Conservation (phyloP, 2,888 invertebrate species). For the Heliconius cydno region DNA sequence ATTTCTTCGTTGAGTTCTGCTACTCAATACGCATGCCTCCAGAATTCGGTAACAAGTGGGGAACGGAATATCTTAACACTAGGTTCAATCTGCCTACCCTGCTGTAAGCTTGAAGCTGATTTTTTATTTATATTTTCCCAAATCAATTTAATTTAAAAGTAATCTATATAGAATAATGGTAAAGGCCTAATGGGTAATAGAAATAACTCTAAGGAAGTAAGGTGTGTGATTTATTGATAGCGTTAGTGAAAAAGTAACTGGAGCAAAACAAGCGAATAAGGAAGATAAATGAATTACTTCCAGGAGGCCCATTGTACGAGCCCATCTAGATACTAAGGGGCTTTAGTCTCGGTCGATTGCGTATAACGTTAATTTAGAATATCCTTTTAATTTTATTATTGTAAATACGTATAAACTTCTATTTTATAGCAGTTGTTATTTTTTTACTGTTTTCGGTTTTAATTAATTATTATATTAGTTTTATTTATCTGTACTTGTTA, state of each 20-base stretch:
- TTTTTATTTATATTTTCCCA: not conserved
- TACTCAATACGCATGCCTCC: too few relatives aligned
- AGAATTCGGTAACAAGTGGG: too few relatives aligned
- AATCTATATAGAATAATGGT: conserved; percentile 23
- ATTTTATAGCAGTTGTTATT: not conserved
- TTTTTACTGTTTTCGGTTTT: not conserved
- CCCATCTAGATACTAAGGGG: conserved; percentile 39
- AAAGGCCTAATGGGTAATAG: conserved; percentile 55
- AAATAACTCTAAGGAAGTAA: conserved; percentile 69
- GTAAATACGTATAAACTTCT: not conserved
- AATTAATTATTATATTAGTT: not conserved
- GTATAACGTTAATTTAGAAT: conserved; percentile 46
- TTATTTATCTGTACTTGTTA: not conserved
- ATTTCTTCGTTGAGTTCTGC: too few relatives aligned
- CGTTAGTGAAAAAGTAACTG: conserved; percentile 64
- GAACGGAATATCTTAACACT: too few relatives aligned
- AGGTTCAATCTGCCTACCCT: too few relatives aligned
- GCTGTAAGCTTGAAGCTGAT: too few relatives aligned
- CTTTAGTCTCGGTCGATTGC: conserved; percentile 54
- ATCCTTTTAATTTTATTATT: conserved; percentile 20
- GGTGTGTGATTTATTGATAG: conserved; percentile 78
- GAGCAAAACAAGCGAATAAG: conserved; percentile 74
- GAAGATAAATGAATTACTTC: conserved; percentile 79
- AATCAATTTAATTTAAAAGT: not conserved
- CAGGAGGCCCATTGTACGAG: conserved; percentile 54